Conservation (phyloP, 2,113 vertebrate genomes). For the Smithornis capensis region DNA sequence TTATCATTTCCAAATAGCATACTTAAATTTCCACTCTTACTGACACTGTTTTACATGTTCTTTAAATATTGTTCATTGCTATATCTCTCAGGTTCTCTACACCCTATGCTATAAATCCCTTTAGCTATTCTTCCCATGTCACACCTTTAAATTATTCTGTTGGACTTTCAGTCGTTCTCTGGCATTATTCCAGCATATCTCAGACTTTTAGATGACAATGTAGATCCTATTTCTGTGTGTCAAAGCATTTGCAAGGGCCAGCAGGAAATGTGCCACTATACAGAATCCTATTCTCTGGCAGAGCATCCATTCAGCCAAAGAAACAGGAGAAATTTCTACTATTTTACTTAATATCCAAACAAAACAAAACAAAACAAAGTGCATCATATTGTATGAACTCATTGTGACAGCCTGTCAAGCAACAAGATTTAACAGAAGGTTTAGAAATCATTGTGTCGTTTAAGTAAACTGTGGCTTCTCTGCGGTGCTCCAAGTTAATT, state of each 20-base stretch:
- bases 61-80: not conserved
- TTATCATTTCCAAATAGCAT: not conserved
- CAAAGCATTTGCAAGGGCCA: not conserved
- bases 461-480: not conserved
- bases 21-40: not conserved
- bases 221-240: not conserved
- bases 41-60: not conserved
- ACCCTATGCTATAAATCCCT: not conserved
- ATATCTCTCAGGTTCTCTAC: not conserved
- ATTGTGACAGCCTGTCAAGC: not conserved
- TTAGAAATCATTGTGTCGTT: not conserved
- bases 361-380: not conserved
- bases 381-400: not conserved
- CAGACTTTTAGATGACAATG: not conserved
- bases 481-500: not conserved
- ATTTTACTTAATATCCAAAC: not conserved
- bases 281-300: not conserved
- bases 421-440: not conserved
- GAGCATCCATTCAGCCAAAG: not conserved
- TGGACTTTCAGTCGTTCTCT: not conserved
- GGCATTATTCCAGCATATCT: not conserved
- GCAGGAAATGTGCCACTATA: not conserved
- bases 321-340: not conserved
- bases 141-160: not conserved
- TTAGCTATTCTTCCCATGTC: not conserved